phyloP scores from a whole-genome alignment of 2,113 vertebrate species.

The Mugil cephalus region DNA sequence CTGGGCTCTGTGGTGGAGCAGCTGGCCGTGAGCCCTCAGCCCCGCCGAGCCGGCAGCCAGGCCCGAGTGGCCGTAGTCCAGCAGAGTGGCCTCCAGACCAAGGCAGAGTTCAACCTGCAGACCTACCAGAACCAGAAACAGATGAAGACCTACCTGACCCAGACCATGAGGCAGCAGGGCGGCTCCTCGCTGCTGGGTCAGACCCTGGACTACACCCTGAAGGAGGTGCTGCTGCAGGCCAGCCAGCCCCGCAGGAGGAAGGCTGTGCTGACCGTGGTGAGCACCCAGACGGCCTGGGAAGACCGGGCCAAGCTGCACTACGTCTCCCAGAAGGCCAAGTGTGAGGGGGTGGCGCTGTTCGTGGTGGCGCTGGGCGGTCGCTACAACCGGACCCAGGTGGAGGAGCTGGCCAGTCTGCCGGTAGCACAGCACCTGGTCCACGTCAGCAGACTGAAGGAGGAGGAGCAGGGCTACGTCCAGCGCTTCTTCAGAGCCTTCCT shows the following conservation, averaged over 20 bases:
- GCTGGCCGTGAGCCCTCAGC: constrained; percentile 79
- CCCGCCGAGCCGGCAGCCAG: constrained; percentile 6
- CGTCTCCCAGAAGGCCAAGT: constrained; percentile 83
- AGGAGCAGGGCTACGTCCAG: constrained; percentile 79
- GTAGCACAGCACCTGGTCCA: constrained; percentile 85
- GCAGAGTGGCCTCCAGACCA: constrained; percentile 74
- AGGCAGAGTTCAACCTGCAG: constrained; percentile 84
- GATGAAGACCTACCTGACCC: constrained; percentile 83
- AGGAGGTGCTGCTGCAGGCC: constrained; percentile 78
- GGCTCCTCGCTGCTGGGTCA: constrained; percentile 81
- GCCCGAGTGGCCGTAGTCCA: constrained; percentile 85
- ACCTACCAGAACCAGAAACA: constrained; percentile 46
- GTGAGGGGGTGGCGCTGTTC: constrained; percentile 86
- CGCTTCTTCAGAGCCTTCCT: constrained; percentile 86
- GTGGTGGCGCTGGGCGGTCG: constrained; percentile 79
- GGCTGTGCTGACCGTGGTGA: constrained; percentile 83
- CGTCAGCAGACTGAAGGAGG: constrained; percentile 63
- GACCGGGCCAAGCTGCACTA: constrained; percentile 81
- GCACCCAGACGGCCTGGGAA: constrained; percentile 79
- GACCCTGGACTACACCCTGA: constrained; percentile 82
- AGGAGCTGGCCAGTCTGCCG: constrained; percentile 83
- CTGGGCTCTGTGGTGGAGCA: constrained; percentile 81
- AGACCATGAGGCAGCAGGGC: constrained; percentile 73
- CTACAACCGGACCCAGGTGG: constrained; percentile 73
- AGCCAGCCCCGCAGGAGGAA: constrained; percentile 69